A percentile compares a stretch with the other conserved stretches of the same genome.
Evolutionary conservation across 2,113 vertebrate genomes (phyloP).

Genomic region (Gallinago media): DNA sequence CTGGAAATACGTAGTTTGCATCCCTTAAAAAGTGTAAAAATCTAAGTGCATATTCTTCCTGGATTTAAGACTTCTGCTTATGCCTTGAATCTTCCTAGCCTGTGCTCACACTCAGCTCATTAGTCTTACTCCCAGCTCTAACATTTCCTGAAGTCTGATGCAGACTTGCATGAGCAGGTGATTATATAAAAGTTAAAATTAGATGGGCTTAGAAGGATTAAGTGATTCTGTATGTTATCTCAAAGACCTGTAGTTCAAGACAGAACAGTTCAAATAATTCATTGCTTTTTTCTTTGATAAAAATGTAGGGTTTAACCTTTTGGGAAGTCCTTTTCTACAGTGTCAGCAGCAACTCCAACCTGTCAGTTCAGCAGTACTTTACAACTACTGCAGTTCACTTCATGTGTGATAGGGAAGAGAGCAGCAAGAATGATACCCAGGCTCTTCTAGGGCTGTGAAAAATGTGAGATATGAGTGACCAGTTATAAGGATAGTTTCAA

Average conservation of each 20-base stretch:
- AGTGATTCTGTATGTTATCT: slow-evolving; percentile 68
- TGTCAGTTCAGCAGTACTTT: slow-evolving; percentile 76
- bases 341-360: slow-evolving; percentile 73
- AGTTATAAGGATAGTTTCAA: slow-evolving; percentile 36
- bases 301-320: slow-evolving; percentile 75
- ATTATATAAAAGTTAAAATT: slow-evolving; percentile 74
- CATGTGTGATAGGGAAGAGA: slow-evolving; percentile 35
- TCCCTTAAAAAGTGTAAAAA: background rate
- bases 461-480: background rate
- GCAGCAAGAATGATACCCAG: slow-evolving; percentile 31
- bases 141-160: slow-evolving; percentile 43
- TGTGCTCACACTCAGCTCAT: slow-evolving; percentile 34
- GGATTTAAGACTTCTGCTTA: background rate
- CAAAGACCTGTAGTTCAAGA: slow-evolving; percentile 72
- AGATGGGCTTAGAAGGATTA: slow-evolving; percentile 72
- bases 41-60: background rate
- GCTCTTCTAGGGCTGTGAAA: slow-evolving; percentile 50
- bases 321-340: slow-evolving; percentile 68
- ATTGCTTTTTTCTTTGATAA: slow-evolving; percentile 74
- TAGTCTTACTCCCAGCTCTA: slow-evolving; percentile 26
- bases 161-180: slow-evolving; percentile 66
- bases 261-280: slow-evolving; percentile 76
- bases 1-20: background rate
- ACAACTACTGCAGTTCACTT: slow-evolving; percentile 63
- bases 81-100: slow-evolving; percentile 23